Percentiles rank a stretch among this genome's conserved stretches.
Evolutionary conservation across 2,797 vertebrate genomes (phyloP).

Genomic region (Diceros bicornis): DNA sequence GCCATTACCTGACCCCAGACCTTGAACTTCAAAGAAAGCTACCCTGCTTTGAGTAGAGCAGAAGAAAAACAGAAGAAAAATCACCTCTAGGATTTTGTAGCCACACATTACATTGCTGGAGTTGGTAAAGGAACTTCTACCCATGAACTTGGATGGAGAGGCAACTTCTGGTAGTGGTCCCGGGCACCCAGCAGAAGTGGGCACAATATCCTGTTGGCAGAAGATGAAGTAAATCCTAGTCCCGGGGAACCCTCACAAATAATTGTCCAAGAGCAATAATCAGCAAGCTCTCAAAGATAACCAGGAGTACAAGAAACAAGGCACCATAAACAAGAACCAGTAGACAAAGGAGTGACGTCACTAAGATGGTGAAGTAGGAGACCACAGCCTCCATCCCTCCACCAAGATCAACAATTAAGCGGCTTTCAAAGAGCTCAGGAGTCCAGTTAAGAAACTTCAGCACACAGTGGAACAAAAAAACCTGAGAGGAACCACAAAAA

Average conservation of each 20-base stretch:
- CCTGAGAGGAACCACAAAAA: neutral
- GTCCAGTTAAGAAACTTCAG: neutral
- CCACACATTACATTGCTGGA: neutral
- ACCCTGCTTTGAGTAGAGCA: neutral
- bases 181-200: neutral
- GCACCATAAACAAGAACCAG: neutral
- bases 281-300: neutral
- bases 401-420: neutral
- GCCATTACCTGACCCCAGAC: neutral
- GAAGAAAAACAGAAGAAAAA: neutral
- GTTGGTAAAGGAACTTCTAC: neutral
- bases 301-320: neutral
- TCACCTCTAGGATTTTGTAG: neutral
- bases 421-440: neutral
- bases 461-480: too few species aligned
- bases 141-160: neutral
- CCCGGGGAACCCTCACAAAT: neutral
- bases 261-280: neutral
- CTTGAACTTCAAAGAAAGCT: neutral
- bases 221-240: neutral
- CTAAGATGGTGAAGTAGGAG: neutral
- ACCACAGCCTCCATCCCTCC: neutral
- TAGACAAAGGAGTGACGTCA: neutral
- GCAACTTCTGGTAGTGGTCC: neutral
- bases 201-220: neutral